These are phyloP conservation scores for Astatoreochromis straeleni DNA, from an alignment of 2,113 vertebrate species.

Conservation along the genomic window DNA sequence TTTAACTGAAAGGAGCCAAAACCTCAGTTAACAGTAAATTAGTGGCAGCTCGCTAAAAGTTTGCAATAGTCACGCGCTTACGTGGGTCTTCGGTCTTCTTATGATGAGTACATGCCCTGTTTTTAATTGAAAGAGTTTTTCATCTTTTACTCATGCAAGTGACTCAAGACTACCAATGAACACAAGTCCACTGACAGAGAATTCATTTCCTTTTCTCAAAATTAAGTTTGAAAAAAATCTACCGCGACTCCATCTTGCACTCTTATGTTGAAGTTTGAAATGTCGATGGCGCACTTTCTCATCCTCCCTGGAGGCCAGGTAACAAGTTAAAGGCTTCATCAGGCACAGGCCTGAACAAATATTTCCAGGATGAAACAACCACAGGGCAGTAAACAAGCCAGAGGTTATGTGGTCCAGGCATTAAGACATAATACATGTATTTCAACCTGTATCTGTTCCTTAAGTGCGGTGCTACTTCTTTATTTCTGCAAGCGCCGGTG, in stretches of 20 bases:
- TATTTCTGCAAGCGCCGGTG: neutral
- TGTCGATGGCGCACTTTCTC: neutral
- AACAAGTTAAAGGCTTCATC: neutral
- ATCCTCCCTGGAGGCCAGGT: neutral
- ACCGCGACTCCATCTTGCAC: neutral
- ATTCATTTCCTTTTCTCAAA: neutral
- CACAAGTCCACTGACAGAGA: neutral
- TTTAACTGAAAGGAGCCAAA: neutral
- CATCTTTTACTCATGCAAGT: neutral
- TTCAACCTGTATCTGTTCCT: neutral
- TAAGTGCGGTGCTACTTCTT: neutral
- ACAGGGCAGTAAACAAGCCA: neutral
- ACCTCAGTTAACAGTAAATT: neutral
- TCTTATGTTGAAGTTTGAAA: neutral
- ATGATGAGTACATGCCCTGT: neutral
- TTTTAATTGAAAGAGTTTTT: neutral
- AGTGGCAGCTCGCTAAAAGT: neutral
- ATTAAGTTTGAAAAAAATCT: neutral
- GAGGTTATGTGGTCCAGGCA: neutral
- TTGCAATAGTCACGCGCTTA: neutral
- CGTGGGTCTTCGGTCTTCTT: neutral
- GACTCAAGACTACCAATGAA: neutral
- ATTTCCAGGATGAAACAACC: slow-evolving; percentile 3
- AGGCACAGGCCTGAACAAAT: neutral
- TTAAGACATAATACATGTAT: neutral